Conservation (phyloP, 2,113 vertebrate species). For the Poicephalus meyeri region DNA sequence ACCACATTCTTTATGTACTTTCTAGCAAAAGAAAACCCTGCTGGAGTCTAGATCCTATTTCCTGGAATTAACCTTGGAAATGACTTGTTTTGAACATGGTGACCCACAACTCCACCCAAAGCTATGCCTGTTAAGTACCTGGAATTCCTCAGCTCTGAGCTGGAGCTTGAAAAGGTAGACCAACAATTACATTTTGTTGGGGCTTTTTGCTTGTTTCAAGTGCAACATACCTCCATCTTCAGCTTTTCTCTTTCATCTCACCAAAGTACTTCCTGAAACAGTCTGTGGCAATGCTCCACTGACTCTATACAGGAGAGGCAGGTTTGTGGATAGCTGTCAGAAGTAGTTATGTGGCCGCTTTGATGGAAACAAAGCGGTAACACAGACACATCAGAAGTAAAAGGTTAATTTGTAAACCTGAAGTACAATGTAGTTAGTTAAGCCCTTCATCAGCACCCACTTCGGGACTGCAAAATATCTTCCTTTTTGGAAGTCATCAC, state of each 20-base stretch:
- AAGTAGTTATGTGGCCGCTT: neutral
- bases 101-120: neutral
- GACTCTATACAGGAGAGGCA: neutral
- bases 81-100: neutral
- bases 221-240: neutral
- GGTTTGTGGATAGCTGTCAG: neutral
- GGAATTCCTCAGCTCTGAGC: neutral
- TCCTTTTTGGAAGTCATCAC: neutral
- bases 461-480: neutral
- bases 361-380: neutral
- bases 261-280: neutral
- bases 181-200: neutral
- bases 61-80: neutral
- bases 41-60: neutral
- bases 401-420: conserved; percentile 23
- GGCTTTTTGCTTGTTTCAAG: neutral
- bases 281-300: neutral
- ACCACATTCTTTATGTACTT: neutral
- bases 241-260: neutral
- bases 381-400: neutral
- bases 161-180: neutral
- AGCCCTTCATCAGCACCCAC: neutral
- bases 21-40: neutral
- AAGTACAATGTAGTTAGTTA: neutral
- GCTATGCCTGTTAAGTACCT: neutral